These are phyloP conservation scores for Leuciscus waleckii DNA, from an alignment of 2,797 vertebrate genomes.

Conservation along the genomic window DNA sequence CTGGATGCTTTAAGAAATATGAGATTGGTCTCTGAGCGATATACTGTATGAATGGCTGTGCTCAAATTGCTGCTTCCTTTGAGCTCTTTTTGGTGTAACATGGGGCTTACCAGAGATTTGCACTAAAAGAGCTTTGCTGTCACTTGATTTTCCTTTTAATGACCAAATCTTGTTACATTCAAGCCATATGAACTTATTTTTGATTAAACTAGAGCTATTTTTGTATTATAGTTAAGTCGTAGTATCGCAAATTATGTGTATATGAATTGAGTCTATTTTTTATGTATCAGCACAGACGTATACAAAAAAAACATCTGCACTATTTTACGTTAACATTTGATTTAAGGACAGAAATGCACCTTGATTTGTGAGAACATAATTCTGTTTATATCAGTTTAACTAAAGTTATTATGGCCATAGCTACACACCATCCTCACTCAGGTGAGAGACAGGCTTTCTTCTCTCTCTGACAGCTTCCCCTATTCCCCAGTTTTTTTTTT, in stretches of 20 bases:
- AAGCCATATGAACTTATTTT: constrained; percentile 81
- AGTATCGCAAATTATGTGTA: constrained; percentile 28
- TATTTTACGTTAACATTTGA: constrained; percentile 6
- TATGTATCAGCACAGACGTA: constrained; percentile 28
- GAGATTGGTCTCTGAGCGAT: constrained; percentile 23
- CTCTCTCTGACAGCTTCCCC: constrained; percentile 56
- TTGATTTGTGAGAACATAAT: constrained; percentile 59
- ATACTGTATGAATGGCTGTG: constrained; percentile 38
- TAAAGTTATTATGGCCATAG: constrained; percentile 56
- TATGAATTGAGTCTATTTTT: constrained; percentile 47
- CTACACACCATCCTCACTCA: constrained; percentile 55
- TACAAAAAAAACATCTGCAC: constrained; percentile 43
- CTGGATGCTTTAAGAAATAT: constrained; percentile 36
- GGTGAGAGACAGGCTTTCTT: constrained; percentile 63
- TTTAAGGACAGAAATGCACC: constrained; percentile 4
- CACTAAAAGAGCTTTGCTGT: constrained; percentile 54
- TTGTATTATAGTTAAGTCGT: constrained; percentile 68
- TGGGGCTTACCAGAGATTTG: constrained; percentile 53
- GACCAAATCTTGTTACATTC: constrained; percentile 75
- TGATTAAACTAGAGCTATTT: constrained; percentile 74
- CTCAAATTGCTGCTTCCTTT: constrained; percentile 49
- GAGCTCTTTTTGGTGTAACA: constrained; percentile 37
- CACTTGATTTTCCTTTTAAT: constrained; percentile 61
- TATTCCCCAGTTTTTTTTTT: constrained; percentile 21
- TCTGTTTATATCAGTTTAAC: neutral